Conservation (phyloP, 1,140 invertebrate genomes). For the Ips nitidus region DNA sequence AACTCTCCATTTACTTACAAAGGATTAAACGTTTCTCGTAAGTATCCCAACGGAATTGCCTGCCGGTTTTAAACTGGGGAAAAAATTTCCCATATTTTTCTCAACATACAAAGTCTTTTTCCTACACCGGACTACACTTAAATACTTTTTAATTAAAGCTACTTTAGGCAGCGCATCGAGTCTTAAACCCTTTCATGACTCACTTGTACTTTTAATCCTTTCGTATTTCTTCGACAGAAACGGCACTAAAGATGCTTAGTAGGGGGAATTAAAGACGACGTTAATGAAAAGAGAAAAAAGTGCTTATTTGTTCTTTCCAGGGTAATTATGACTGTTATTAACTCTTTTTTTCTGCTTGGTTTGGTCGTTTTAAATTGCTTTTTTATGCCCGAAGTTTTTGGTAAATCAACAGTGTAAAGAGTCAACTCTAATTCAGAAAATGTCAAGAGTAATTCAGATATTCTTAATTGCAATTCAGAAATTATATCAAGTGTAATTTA, state of each 20-base stretch:
- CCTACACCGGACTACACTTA: conserved; percentile 37
- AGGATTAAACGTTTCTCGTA: too few relatives aligned
- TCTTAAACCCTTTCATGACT: conserved; percentile 41
- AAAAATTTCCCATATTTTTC: neutral
- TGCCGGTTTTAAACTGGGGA: neutral
- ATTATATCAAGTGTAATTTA: too few relatives aligned
- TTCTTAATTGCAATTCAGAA: too few relatives aligned
- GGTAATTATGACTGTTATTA: conserved; percentile 36
- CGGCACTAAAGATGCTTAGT: conserved; percentile 39
- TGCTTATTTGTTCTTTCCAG: conserved; percentile 36
- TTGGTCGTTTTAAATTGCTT: too few relatives aligned
- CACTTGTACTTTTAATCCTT: conserved; percentile 40
- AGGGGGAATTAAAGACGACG: conserved; percentile 39
- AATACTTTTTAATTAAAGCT: conserved; percentile 43
- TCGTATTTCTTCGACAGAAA: conserved; percentile 39
- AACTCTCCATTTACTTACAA: too few relatives aligned
- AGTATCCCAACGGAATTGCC: too few relatives aligned
- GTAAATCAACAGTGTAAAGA: too few relatives aligned
- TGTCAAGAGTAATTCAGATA: too few relatives aligned
- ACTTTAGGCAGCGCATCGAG: conserved; percentile 36
- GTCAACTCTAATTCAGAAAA: too few relatives aligned
- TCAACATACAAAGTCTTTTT: conserved; percentile 26
- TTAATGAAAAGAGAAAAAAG: conserved; percentile 34
- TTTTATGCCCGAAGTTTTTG: too few relatives aligned
- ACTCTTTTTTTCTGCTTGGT: conserved; percentile 12